phyloP scores from a whole-genome alignment of 2,797 vertebrate species.

The Erethizon dorsatum region DNA sequence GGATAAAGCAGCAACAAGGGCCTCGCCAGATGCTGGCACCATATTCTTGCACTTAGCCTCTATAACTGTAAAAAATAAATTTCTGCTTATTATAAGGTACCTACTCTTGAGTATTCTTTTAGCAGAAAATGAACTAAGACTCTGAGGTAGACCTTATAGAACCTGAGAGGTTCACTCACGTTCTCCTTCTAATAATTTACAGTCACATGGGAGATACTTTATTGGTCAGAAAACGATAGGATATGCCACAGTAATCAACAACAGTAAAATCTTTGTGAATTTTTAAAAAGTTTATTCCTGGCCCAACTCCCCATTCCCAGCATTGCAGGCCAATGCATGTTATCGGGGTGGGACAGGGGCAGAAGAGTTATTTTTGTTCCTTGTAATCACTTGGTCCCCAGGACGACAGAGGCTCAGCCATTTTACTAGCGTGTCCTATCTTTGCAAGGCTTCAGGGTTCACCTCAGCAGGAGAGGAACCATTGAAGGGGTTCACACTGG shows the following conservation, averaged over 20 bases:
- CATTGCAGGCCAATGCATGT: too few relatives aligned
- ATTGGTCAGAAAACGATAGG: neutral
- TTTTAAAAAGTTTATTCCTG: neutral
- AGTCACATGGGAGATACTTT: neutral
- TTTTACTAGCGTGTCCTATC: neutral
- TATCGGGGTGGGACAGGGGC: neutral
- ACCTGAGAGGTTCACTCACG: neutral
- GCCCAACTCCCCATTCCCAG: neutral
- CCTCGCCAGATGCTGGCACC: neutral
- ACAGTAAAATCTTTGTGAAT: neutral
- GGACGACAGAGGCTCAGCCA: neutral
- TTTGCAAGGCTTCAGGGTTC: neutral
- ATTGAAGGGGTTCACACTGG: neutral
- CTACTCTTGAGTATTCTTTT: neutral
- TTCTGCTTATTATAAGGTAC: neutral
- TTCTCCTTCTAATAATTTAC: neutral
- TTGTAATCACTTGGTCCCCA: neutral
- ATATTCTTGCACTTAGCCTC: neutral
- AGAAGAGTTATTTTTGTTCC: neutral
- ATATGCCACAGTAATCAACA: neutral
- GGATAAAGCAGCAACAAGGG: neutral
- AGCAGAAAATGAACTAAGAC: neutral
- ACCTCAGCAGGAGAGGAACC: neutral
- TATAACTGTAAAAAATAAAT: neutral
- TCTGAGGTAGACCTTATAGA: neutral